Evolutionary conservation across 2,888 invertebrate genomes (phyloP).

Genomic region (Dinocampus coccinellae): DNA sequence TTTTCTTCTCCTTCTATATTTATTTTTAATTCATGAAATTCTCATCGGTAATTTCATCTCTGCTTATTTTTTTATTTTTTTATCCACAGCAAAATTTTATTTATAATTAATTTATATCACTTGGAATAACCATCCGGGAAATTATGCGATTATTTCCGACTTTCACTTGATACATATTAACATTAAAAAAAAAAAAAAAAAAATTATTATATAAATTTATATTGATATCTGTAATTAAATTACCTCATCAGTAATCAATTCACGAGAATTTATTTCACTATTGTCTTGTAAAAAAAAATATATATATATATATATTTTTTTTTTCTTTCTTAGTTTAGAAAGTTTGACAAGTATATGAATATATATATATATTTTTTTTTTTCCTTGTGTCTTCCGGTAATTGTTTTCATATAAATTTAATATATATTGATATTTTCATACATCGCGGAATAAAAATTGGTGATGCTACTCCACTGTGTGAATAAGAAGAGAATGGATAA

Average conservation of each 20-base stretch:
- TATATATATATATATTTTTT: too few relatives aligned
- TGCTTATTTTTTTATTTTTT: neutral
- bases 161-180: neutral
- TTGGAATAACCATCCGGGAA: slow-evolving; percentile 13
- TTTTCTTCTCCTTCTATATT: neutral
- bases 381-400: too few relatives aligned
- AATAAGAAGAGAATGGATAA: neutral
- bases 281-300: too few relatives aligned
- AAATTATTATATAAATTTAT: neutral
- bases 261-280: neutral
- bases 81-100: neutral
- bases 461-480: neutral
- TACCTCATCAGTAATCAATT: neutral
- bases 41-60: neutral
- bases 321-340: too few relatives aligned
- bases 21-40: neutral
- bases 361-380: too few relatives aligned
- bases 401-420: too few relatives aligned
- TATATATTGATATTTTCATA: neutral
- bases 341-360: too few relatives aligned
- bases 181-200: neutral
- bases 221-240: neutral
- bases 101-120: slow-evolving; percentile 2
- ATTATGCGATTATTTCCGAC: slow-evolving; percentile 5
- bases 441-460: neutral